Base-by-base conservation (phyloP, 1,140 invertebrate genomes). In the Drosophila subobscura region DNA sequence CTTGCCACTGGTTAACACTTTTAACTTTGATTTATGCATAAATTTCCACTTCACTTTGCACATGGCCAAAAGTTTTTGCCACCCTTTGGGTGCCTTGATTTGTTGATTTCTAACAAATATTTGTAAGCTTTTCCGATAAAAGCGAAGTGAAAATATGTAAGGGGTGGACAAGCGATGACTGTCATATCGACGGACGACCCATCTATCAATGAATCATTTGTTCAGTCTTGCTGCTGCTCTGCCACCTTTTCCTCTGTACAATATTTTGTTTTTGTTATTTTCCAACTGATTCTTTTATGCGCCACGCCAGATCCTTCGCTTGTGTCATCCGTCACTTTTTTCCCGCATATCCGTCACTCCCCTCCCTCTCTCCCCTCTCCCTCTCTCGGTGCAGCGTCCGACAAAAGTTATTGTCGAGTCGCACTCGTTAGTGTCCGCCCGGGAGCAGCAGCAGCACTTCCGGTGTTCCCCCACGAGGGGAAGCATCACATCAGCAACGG, bases 21-120 rank as follows among this genome's bases (percentile, higher is more conserved):
- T 85, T 88, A 86, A 81, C 81, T 78, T 83, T 86, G 81, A 86
- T 81, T 86, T 86, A 86, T 86, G 77, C 81, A 83, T 68, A 88
- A 86, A 88, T 88, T 88, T 86, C 58, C 77, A 83, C 78, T 86
- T 86, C 81, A 85, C 73, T 86, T 85, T 77, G 68, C 76, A 84
- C 76, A 60, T 59, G 47, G 59, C 71, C 59, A 44, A 65, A 72
- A 71, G 55, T 81, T 79, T 67, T 56, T 46, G 1, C 3, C 29
- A 3, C 29, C 54, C 44, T 58, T 52, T 50, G 70, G 59, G 52
- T 42, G 45, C 58, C 66, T 73, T 84, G 79, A 76, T 83, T 85
- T 85, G 79, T 72, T 84, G 80, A 85, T 85, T 85, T 86, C 47
- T 27, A 81, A 67, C 81, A 86, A 85, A 85, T 86, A 85, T 86